phyloP scores from a whole-genome alignment of 2,113 vertebrate species.

The Pollachius pollachius region DNA sequence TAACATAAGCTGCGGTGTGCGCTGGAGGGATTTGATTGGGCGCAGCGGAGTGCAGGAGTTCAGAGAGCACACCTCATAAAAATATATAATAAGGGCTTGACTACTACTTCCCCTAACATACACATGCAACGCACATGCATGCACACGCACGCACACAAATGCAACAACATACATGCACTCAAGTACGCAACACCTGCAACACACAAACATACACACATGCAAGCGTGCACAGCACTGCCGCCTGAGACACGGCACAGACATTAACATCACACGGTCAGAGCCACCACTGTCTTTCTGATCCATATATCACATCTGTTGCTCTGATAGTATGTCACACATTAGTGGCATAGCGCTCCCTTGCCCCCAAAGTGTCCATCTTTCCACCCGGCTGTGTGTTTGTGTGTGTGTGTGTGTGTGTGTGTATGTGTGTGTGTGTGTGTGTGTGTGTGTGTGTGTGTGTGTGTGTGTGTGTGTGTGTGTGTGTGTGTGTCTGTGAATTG shows the following conservation, averaged over 20 bases:
- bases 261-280: too few species aligned
- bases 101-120: background rate
- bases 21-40: conserved; percentile 39
- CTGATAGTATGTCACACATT: conserved; percentile 38
- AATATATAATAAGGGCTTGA: background rate
- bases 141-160: conserved; percentile 7
- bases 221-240: background rate
- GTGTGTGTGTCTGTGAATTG: background rate
- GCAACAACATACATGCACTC: conserved; percentile 8
- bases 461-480: too few species aligned
- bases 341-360: conserved; percentile 30
- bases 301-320: conserved; percentile 35
- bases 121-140: background rate
- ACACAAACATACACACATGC: background rate
- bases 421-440: too few species aligned
- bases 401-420: too few species aligned
- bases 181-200: background rate
- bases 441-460: too few species aligned
- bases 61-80: conserved; percentile 49
- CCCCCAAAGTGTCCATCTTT: conserved; percentile 23
- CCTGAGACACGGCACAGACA: too few species aligned
- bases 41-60: conserved; percentile 32
- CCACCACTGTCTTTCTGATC: background rate
- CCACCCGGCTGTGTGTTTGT: too few species aligned
- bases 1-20: conserved; percentile 22